A percentile compares a stretch with the other conserved stretches of the same genome.
phyloP scores from a whole-genome alignment of 1,140 invertebrate genomes.

The Trichonephila clavipes region DNA sequence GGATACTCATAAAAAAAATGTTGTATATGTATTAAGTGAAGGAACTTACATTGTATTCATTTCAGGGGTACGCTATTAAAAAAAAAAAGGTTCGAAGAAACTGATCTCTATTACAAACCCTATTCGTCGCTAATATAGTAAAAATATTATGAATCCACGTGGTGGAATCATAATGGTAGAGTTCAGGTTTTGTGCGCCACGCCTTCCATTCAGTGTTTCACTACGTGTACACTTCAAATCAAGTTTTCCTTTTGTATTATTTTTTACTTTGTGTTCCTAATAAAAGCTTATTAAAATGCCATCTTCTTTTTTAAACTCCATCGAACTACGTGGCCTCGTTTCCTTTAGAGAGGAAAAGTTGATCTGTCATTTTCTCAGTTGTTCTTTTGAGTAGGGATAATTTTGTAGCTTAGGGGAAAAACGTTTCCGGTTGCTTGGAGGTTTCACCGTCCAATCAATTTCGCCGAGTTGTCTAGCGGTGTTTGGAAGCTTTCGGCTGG shows the following conservation, averaged over 20 bases:
- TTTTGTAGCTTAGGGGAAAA: neutral
- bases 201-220: neutral
- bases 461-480: neutral
- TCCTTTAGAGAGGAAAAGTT: neutral
- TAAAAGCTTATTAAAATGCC: too few species aligned
- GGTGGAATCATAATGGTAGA: too few species aligned
- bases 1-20: too few species aligned
- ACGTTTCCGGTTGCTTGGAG: neutral
- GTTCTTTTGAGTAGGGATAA: neutral
- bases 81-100: too few species aligned
- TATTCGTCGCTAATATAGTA: too few species aligned
- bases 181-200: neutral
- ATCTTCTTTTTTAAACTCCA: too few species aligned
- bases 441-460: neutral
- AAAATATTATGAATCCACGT: too few species aligned
- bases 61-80: too few species aligned
- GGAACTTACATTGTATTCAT: too few species aligned
- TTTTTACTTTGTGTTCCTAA: neutral
- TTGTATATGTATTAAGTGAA: too few species aligned
- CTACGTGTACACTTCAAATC: neutral
- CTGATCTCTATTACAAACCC: too few species aligned
- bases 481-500: neutral
- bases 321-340: neutral
- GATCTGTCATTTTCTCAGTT: neutral
- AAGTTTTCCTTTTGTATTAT: neutral